These are phyloP conservation scores for Eristalinus sepulchralis DNA, from an alignment of 2,888 invertebrate genomes.

Conservation along the genomic window DNA sequence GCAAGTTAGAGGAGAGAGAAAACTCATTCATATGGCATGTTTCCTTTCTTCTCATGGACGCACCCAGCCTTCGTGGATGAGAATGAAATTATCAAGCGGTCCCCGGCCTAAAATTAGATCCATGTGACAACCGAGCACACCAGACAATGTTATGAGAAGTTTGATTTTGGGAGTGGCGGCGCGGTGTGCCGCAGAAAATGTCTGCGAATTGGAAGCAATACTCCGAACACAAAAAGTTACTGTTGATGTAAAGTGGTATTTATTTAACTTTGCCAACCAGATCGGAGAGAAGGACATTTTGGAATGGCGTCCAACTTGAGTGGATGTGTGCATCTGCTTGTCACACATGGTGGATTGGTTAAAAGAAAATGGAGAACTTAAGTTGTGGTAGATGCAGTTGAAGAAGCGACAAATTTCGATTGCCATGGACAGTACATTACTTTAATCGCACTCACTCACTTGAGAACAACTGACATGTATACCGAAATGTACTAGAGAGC, in stretches of 20 bases:
- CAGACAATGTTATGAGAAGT: not conserved
- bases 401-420: no score
- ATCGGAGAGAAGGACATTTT: not conserved
- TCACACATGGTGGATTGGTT: not conserved
- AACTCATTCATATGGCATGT: not conserved
- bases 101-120: not conserved
- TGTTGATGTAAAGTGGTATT: not conserved
- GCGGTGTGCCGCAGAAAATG: not conserved
- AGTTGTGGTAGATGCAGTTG: not conserved
- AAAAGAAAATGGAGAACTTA: not conserved
- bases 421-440: no score
- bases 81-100: not conserved
- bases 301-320: not conserved
- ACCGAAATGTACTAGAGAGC: no score
- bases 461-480: no score
- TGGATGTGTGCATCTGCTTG: not conserved
- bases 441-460: no score
- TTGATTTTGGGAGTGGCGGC: not conserved
- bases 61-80: not conserved
- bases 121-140: not conserved
- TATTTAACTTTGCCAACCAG: not conserved
- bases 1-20: conserved; percentile 6
- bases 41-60: not conserved
- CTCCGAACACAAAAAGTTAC: not conserved
- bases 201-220: not conserved